These are phyloP conservation scores for Tragelaphus strepsiceros DNA, from an alignment of 2,113 vertebrate genomes.

Conservation along the genomic window DNA sequence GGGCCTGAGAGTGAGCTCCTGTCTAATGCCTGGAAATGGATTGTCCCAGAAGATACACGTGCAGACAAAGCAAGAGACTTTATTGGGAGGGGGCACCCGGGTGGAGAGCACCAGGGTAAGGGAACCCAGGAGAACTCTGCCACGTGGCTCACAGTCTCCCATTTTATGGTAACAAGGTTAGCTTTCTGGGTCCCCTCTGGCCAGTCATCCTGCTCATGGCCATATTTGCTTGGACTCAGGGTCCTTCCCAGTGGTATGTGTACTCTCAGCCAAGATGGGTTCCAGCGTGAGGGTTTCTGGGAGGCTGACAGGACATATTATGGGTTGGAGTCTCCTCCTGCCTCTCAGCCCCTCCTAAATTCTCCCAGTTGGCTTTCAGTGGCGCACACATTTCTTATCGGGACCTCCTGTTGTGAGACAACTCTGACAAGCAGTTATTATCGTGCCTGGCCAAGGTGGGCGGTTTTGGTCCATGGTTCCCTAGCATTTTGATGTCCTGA, in stretches of 20 bases:
- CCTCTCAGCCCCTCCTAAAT: neutral
- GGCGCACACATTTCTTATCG: fast-evolving
- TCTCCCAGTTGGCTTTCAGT: neutral
- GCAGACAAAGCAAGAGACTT: neutral
- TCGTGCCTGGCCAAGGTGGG: neutral
- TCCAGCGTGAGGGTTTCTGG: neutral
- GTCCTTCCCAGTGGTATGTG: neutral
- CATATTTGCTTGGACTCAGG: neutral
- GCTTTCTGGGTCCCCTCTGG: neutral
- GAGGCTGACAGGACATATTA: neutral
- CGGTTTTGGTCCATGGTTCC: neutral
- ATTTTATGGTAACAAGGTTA: fast-evolving
- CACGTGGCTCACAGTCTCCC: neutral
- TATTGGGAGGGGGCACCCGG: neutral
- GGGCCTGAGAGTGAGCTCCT: neutral
- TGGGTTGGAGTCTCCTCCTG: neutral
- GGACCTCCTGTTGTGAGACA: neutral
- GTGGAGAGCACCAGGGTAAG: neutral
- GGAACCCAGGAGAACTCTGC: neutral
- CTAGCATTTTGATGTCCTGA: neutral
- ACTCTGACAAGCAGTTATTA: neutral
- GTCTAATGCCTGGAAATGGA: neutral
- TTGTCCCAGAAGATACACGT: neutral
- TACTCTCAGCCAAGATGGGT: neutral
- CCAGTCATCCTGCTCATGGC: neutral